A percentile compares a stretch with the other conserved stretches of the same genome.
These are phyloP conservation scores for Limnephilus auricula DNA, from an alignment of 2,888 invertebrate species.

Conservation along the genomic window DNA sequence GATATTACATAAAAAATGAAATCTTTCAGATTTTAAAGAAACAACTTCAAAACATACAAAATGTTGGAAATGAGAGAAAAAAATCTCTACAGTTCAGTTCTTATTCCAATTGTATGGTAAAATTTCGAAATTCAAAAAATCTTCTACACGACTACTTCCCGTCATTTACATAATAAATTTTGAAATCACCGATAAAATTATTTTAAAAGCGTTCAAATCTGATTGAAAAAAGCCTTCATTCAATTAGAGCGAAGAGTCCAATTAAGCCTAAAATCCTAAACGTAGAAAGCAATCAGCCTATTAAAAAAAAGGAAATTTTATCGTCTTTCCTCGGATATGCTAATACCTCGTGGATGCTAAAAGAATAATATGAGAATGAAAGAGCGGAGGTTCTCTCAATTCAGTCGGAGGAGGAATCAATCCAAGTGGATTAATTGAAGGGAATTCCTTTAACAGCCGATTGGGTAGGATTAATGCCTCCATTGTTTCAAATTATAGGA, in stretches of 20 bases:
- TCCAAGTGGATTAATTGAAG: conserved; percentile 43
- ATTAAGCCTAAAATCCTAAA: conserved; percentile 18
- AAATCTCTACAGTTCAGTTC: no score
- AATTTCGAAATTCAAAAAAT: not conserved
- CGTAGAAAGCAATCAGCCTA: conserved; percentile 16
- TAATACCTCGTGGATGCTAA: conserved; percentile 8
- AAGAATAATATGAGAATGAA: conserved; percentile 10
- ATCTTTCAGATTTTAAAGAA: no score
- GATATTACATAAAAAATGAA: no score
- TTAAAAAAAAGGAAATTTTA: conserved; percentile 23
- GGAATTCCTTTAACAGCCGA: conserved; percentile 50
- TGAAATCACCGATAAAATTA: not conserved
- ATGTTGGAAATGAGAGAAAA: no score
- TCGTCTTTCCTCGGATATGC: conserved; percentile 2
- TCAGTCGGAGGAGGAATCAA: conserved; percentile 8
- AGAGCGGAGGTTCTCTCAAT: conserved; percentile 11
- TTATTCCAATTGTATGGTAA: not conserved
- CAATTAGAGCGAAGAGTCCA: conserved; percentile 9
- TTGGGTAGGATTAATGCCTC: conserved; percentile 46
- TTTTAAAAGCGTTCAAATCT: not conserved
- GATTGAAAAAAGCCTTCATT: not conserved
- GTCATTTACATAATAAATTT: not conserved
- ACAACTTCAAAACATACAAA: no score
- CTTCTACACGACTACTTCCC: not conserved
- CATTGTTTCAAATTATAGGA: conserved; percentile 44